Percentiles rank a stretch among this genome's conserved stretches.
Evolutionary conservation across 1,140 invertebrate genomes (phyloP).

Genomic region (Lineus longissimus): DNA sequence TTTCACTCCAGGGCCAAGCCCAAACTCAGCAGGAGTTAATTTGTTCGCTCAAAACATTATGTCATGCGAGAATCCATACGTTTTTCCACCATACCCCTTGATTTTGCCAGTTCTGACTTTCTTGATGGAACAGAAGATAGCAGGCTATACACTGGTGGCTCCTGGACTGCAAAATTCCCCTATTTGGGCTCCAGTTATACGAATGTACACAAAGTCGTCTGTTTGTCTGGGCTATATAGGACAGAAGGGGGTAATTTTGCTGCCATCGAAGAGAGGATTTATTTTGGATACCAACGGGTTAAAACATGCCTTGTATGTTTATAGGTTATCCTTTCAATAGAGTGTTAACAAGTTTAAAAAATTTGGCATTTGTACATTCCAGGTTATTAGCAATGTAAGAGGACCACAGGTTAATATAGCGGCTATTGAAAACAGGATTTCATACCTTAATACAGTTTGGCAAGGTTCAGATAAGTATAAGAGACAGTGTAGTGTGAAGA

Average conservation of each 20-base stretch:
- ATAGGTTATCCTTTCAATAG: no score
- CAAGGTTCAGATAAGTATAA: no score
- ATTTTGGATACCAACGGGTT: not conserved
- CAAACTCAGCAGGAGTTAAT: constrained; percentile 1
- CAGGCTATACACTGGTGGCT: constrained; percentile 1
- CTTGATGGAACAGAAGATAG: not conserved
- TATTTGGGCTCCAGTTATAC: not conserved
- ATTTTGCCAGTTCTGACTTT: not conserved
- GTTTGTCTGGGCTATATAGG: not conserved
- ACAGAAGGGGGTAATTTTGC: not conserved
- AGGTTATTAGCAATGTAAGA: no score
- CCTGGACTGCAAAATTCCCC: not conserved
- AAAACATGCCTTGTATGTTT: no score
- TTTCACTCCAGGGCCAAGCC: not conserved
- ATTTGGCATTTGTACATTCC: no score
- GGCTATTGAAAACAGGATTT: no score
- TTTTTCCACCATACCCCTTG: constrained; percentile 8
- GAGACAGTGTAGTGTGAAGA: no score
- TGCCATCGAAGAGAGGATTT: constrained; percentile 1
- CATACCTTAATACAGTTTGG: no score
- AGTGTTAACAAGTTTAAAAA: no score
- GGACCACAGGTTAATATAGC: no score
- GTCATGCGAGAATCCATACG: constrained; percentile 3
- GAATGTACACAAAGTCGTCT: not conserved
- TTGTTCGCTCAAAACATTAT: constrained; percentile 5